Evolutionary conservation across 2,797 vertebrate genomes (phyloP).

Genomic region (Parauchenoglanis ngamensis): DNA sequence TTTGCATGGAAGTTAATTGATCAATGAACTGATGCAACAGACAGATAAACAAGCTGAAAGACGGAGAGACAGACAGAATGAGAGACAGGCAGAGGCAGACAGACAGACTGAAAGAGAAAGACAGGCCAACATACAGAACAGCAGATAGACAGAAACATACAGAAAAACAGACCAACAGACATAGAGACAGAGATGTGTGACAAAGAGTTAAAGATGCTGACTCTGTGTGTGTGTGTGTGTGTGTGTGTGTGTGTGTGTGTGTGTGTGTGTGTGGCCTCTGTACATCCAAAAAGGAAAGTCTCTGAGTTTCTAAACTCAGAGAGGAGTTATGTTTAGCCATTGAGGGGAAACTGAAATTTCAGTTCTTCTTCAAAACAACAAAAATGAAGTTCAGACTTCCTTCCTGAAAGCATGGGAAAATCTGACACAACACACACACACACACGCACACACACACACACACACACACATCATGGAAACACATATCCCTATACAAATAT

Average conservation of each 20-base stretch:
- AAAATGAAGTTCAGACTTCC: neutral
- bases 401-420: conserved; percentile 14
- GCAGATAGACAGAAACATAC: no score
- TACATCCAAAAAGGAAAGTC: neutral
- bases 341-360: neutral
- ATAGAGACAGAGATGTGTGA: no score
- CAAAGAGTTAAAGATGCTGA: neutral
- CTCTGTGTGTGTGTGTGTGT: neutral
- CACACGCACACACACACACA: neutral
- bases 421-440: neutral
- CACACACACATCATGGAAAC: neutral
- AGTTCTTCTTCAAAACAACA: conserved; percentile 6
- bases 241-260: neutral
- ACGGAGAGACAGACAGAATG: no score
- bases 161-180: no score
- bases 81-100: neutral
- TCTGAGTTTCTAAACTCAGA: neutral
- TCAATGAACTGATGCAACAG: neutral
- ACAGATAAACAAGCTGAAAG: neutral
- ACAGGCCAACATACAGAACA: no score
- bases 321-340: neutral
- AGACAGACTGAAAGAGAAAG: neutral
- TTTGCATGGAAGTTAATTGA: neutral
- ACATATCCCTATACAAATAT: no score
- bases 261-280: neutral